Base-by-base conservation (phyloP, 23 tunicate species). In the Ascidia mentula region DNA sequence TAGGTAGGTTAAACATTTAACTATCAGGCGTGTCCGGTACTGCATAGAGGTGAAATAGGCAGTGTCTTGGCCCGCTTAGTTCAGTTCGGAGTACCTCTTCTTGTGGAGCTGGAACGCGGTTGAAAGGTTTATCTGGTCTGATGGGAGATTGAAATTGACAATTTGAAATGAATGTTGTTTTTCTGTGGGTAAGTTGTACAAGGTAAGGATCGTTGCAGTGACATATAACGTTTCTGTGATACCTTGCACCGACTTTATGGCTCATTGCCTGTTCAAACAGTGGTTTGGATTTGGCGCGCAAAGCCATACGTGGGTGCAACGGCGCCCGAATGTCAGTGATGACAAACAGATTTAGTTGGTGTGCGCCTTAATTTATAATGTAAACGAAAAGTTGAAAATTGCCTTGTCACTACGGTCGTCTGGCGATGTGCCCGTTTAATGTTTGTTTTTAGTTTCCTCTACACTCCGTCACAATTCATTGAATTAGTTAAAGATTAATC, bases 1-100 rank as follows among this genome's bases (percentile, higher is more conserved):
- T 45, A 79, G 84, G 84, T 72, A 37, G 65, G 80, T 42, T 35
- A 17, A 79, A 79, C 80, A 83, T 86, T 86, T 86, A 81, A 37
- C 74, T 86, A 86, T 72, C 84, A 86, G 90, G 90, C 84, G 90
- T 79, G 90, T 71, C 35, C 65, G 24, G 28, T 20, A 28, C 24
- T 53, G 65, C 65, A 53, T 37, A 38, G 38, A 40, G 35, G 72
- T 86, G 38, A 75, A 83, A 75, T 83, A 83, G 75, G 39, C 65
- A 72, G 76, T 2, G n/a, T 75, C 1, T 26, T 53, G 65, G 65
- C 24, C 28, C 65, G 7, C 65, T 3, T n/a, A 53, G 22, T 53
- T 9, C 65, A 53, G 65, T 53, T 53, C 28, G 24, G 65, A 28
- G 28, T 53, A n/a, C n/a, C n/a, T n/a, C n/a, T n/a, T n/a, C n/a